phyloP scores from a whole-genome alignment of 2,113 vertebrate species.

The Todiramphus chloris region DNA sequence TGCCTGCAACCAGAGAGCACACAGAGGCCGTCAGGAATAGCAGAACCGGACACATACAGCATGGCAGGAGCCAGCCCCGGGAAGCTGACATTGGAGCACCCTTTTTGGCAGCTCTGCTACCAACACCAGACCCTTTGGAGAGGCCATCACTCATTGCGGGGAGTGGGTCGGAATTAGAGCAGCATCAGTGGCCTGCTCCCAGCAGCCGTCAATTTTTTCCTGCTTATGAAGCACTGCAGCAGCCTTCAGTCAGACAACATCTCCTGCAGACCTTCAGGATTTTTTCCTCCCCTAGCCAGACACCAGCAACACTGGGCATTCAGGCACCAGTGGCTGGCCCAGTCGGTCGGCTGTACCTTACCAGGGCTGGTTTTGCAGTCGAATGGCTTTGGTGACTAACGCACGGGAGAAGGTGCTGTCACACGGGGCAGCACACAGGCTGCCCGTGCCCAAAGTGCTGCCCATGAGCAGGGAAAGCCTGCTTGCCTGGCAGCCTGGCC shows the following conservation, averaged over 20 bases:
- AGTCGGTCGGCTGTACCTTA: not conserved
- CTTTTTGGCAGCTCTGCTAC: not conserved
- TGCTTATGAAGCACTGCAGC: not conserved
- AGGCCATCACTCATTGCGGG: not conserved
- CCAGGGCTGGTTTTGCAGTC: not conserved
- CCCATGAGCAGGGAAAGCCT: not conserved
- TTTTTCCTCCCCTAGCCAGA: not conserved
- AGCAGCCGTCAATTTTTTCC: not conserved
- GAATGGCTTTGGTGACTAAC: not conserved
- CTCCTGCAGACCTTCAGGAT: not conserved
- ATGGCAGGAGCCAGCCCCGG: rapidly evolving
- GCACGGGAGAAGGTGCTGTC: not conserved
- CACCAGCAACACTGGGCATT: not conserved
- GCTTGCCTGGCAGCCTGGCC: not conserved
- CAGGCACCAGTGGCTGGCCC: not conserved
- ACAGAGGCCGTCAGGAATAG: not conserved
- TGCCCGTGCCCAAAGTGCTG: rapidly evolving
- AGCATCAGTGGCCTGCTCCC: not conserved
- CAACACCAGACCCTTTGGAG: not conserved
- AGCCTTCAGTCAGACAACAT: not conserved
- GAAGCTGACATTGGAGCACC: rapidly evolving
- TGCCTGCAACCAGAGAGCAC: constrained; percentile 69
- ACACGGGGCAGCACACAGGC: not conserved
- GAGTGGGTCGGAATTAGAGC: not conserved
- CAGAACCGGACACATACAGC: rapidly evolving